A percentile compares a stretch with the other conserved stretches of the same genome.
Conservation (phyloP, 2,888 invertebrate species). For the Andricus curvator region DNA sequence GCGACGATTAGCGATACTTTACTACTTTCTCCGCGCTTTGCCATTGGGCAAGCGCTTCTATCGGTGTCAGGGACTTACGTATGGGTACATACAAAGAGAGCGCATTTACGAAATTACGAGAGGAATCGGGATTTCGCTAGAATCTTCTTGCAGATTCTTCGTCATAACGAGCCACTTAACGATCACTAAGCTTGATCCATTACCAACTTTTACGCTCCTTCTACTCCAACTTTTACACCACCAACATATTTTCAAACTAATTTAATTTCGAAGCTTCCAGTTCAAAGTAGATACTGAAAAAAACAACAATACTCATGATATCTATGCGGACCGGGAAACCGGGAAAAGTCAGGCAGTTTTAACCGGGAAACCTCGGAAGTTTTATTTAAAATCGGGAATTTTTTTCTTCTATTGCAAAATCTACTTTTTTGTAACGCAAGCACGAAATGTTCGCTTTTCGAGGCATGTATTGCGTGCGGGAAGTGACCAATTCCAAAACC, state of each 20-base stretch:
- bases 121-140: constrained; percentile 23
- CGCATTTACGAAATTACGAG: constrained; percentile 32
- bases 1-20: constrained; percentile 53
- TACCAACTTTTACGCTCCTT: neutral
- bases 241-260: neutral
- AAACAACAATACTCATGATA: too few relatives aligned
- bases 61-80: constrained; percentile 57
- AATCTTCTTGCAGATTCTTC: constrained; percentile 10
- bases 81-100: constrained; percentile 29
- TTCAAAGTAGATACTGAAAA: neutral
- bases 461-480: too few relatives aligned
- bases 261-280: too few relatives aligned
- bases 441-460: too few relatives aligned
- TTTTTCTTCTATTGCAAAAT: too few relatives aligned
- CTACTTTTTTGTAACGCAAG: too few relatives aligned
- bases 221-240: neutral
- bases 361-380: too few relatives aligned
- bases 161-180: constrained; percentile 30
- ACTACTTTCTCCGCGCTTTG: constrained; percentile 54
- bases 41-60: constrained; percentile 58
- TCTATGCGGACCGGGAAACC: too few relatives aligned
- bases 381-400: too few relatives aligned
- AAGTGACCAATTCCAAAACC: too few relatives aligned
- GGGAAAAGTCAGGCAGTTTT: too few relatives aligned
- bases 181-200: constrained; percentile 14